These are phyloP conservation scores for Microctenopoma stevenorrisi DNA, from an alignment of 2,797 vertebrate genomes.

Conservation along the genomic window DNA sequence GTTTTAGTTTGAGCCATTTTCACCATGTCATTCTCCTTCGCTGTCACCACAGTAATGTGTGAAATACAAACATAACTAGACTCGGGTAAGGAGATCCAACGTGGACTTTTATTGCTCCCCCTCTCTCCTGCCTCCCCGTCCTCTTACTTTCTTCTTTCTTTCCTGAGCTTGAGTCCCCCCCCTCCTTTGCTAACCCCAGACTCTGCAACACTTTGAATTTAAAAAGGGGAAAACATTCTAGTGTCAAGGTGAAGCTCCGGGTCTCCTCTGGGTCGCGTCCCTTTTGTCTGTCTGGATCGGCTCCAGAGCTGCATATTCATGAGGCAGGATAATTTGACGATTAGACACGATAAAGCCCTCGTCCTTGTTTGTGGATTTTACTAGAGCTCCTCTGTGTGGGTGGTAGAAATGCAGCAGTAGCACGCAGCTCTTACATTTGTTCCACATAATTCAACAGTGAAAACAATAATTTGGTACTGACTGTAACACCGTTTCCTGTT, in stretches of 20 bases:
- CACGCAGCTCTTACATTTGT: not conserved
- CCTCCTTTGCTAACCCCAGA: not conserved
- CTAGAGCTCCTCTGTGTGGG: not conserved
- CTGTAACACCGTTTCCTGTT: not conserved
- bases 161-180: not conserved
- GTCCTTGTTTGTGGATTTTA: slow-evolving; percentile 25
- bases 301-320: slow-evolving; percentile 46
- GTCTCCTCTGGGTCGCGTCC: not conserved
- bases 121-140: not conserved
- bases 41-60: no score
- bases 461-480: not conserved
- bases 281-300: slow-evolving; percentile 11
- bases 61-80: not conserved
- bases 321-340: slow-evolving; percentile 23
- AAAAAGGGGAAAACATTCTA: not conserved
- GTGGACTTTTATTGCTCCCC: slow-evolving; percentile 7
- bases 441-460: not conserved
- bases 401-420: not conserved
- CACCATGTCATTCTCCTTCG: no score
- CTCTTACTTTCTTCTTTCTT: not conserved
- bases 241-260: slow-evolving; percentile 35
- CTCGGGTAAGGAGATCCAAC: not conserved
- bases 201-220: slow-evolving; percentile 23
- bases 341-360: slow-evolving; percentile 7
- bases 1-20: no score